These are phyloP conservation scores for Corbicula japonica DNA, from an alignment of 2,888 invertebrate species.

Conservation along the genomic window DNA sequence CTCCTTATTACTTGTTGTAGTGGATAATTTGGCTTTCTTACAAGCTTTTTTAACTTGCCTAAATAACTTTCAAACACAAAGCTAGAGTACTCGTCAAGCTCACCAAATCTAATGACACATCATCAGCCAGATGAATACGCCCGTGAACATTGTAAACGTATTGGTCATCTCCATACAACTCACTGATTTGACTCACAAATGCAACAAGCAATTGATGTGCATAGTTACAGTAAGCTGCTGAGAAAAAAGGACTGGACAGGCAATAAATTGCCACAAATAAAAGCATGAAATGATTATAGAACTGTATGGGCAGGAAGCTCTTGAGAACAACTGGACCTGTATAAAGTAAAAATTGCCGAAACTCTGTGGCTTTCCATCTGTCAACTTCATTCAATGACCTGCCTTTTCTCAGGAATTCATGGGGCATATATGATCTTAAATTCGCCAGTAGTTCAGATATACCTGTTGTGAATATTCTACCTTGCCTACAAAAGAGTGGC, in stretches of 20 bases:
- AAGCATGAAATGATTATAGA: constrained; percentile 50
- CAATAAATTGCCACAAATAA: constrained; percentile 67
- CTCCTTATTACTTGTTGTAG: constrained; percentile 51
- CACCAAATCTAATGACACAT: constrained; percentile 80
- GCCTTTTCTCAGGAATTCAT: constrained; percentile 76
- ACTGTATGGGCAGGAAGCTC: constrained; percentile 45
- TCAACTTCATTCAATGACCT: constrained; percentile 68
- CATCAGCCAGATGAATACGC: constrained; percentile 82
- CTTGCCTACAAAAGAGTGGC: constrained; percentile 47
- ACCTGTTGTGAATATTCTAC: constrained; percentile 7
- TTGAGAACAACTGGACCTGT: constrained; percentile 72
- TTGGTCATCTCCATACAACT: constrained; percentile 80
- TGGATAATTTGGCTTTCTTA: constrained; percentile 48
- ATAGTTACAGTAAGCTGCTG: constrained; percentile 61
- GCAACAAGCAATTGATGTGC: constrained; percentile 64
- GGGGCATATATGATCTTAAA: constrained; percentile 33
- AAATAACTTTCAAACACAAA: constrained; percentile 84
- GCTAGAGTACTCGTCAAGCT: constrained; percentile 78
- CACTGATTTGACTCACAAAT: constrained; percentile 74
- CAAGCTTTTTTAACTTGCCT: constrained; percentile 62
- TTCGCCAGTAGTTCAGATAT: constrained; percentile 36
- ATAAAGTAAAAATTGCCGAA: constrained; percentile 75
- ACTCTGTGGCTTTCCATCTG: constrained; percentile 79
- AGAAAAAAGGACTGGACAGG: constrained; percentile 63
- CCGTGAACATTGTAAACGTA: constrained; percentile 84